Conservation (phyloP, 2,113 vertebrate genomes). For the Leucopsar rothschildi region DNA sequence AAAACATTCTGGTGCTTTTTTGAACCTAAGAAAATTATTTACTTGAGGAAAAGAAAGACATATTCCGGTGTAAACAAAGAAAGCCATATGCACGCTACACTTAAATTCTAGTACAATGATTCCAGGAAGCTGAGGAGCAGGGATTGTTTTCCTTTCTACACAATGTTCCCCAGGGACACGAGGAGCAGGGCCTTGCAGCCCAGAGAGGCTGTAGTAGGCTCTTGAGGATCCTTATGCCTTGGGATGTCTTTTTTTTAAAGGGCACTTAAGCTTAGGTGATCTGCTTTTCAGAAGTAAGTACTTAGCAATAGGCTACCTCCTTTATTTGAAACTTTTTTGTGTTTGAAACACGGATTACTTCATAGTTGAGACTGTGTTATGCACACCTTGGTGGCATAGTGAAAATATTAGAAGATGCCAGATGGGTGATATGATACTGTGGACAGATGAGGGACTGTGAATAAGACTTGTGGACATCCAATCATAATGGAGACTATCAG, state of each 20-base stretch:
- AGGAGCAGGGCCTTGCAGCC: accelerated
- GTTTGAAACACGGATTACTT: background rate
- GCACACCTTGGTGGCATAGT: background rate
- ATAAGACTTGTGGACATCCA: background rate
- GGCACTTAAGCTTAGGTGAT: background rate
- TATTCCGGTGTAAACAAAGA: background rate
- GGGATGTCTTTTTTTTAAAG: background rate
- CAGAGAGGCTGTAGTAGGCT: background rate
- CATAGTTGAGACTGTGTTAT: background rate
- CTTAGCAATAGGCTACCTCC: background rate
- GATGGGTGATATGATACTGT: background rate
- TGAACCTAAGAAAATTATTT: background rate
- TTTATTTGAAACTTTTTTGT: background rate
- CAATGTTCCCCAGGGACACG: accelerated
- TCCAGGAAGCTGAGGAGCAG: background rate
- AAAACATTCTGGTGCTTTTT: background rate
- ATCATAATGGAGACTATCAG: background rate
- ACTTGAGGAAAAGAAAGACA: background rate
- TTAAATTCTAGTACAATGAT: background rate
- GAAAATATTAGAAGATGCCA: background rate
- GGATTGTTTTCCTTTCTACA: background rate
- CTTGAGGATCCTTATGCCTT: background rate
- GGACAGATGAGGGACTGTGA: background rate
- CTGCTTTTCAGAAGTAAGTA: background rate
- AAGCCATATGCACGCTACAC: accelerated